Conservation (phyloP, 2,888 invertebrate species). For the Drosophila infuscata region DNA sequence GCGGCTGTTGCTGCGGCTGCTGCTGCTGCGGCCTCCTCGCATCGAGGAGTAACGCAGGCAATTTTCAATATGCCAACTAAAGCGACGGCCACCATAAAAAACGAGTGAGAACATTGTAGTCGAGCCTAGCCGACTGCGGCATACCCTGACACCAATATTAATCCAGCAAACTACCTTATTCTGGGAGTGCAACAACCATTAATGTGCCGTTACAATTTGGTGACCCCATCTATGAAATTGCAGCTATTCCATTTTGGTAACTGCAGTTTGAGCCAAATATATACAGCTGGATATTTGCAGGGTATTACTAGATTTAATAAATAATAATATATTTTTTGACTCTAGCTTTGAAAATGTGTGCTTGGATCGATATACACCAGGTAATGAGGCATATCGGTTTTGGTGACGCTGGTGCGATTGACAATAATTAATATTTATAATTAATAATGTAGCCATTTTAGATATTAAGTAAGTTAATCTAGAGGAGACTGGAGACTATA, state of each 20-base stretch:
- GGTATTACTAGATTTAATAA: not conserved
- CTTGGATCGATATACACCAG: not conserved
- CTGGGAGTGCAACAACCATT: not conserved
- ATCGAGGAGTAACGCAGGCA: slow-evolving; percentile 46
- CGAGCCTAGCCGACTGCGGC: not conserved
- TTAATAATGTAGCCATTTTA: not conserved
- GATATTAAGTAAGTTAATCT: not conserved
- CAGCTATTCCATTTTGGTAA: not conserved
- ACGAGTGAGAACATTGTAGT: not conserved
- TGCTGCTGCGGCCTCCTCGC: slow-evolving; percentile 25
- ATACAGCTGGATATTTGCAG: not conserved
- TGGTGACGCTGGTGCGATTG: not conserved
- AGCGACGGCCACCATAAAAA: slow-evolving; percentile 1
- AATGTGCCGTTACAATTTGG: not conserved
- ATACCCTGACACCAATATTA: not conserved
- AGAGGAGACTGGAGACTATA: not conserved
- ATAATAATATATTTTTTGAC: not conserved
- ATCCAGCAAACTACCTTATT: not conserved
- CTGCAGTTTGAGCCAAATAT: not conserved
- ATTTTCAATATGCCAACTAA: slow-evolving; percentile 41
- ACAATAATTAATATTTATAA: not conserved
- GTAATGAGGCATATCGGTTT: not conserved
- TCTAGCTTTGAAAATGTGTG: not conserved
- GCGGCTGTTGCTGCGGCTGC: slow-evolving; percentile 3
- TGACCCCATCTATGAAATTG: not conserved